Percentiles rank a stretch among this genome's conserved stretches.
phyloP scores from a whole-genome alignment of 2,888 invertebrate species.

The Drosophila subsilvestris region DNA sequence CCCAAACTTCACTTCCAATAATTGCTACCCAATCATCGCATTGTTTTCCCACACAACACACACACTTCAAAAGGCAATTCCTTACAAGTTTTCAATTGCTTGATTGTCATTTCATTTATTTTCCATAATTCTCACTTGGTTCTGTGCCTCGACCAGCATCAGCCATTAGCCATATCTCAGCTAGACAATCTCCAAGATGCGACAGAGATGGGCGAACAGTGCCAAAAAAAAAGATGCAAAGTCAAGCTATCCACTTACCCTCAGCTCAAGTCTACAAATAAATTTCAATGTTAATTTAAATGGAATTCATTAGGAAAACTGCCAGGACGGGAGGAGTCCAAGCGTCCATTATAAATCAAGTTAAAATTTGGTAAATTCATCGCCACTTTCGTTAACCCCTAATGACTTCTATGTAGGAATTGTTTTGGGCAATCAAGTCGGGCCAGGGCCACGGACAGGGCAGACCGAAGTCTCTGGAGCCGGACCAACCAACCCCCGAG shows the following conservation, averaged over 20 bases:
- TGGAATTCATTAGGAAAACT: conserved; percentile 61
- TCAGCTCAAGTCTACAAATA: conserved; percentile 67
- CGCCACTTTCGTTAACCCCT: conserved; percentile 84
- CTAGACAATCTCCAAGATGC: conserved; percentile 70
- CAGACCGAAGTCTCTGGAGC: conserved; percentile 25
- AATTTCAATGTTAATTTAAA: conserved; percentile 80
- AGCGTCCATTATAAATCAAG: conserved; percentile 81
- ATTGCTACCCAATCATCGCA: not conserved
- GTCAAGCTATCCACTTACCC: conserved; percentile 63
- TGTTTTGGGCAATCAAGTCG: conserved; percentile 78
- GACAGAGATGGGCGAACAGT: conserved; percentile 40
- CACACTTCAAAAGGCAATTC: conserved; percentile 6
- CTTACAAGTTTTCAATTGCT: conserved; percentile 56
- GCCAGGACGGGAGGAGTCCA: conserved; percentile 12
- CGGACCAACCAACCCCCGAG: conserved; percentile 56
- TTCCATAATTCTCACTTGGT: conserved; percentile 61
- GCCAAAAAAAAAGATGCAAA: conserved; percentile 65
- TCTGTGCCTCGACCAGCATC: conserved; percentile 58
- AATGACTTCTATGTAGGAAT: conserved; percentile 81
- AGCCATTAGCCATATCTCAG: conserved; percentile 41
- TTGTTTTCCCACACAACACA: conserved; percentile 63
- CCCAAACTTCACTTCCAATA: conserved; percentile 11
- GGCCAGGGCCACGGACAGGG: conserved; percentile 33
- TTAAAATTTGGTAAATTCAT: conserved; percentile 82
- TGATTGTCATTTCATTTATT: conserved; percentile 68